Evolutionary conservation across 1,140 invertebrate genomes (phyloP), one percentile per base, ranked within the genome.

Genomic region (Portunus trituberculatus): DNA sequence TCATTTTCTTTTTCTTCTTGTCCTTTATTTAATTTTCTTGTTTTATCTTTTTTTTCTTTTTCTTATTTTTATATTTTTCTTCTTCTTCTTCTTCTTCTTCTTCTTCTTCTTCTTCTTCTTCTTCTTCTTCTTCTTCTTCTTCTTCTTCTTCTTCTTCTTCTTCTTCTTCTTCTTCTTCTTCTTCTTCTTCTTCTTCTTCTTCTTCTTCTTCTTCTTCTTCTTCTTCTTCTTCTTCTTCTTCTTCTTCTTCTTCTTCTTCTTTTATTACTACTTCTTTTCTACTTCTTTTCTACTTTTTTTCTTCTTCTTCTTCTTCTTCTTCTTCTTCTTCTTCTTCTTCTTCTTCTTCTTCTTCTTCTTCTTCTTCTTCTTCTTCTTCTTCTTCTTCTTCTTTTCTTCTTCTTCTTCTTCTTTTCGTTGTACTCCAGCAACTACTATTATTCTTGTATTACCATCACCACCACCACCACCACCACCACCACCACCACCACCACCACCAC

Each of bases 211-310:
- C 88, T 25, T 52, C 8, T 29, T 25, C 89, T 91, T 91, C 89
- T n/a, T 12, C 87, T 89, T 39, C 87, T 89, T 32, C 45, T 46
- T 20, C 87, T 89, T 20, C 87, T 89, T 39, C 87, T 89, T n/a
- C 83, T 84, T n/a, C 83, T 84, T n/a, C 83, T 84, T 16, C 31
- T 84, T 16, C 31, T 84, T 16, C 31, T 84, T 16, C 31, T n/a
- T 16, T 12, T n/a, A 84, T 0, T 84, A 7, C 31, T 84, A 7
- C 31, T 84, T 16, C 31, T 28, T 7, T 84, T 84, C n/a, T 84
- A 29, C n/a, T n/a, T 4, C 31, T 84, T 28, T 84, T 8, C 31
- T 84, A 84, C 31, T 84, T 12, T 84, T 0, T 12, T 84, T 8
- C 31, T 84, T 8, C 31, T 84, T 8, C 31, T 84, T 8, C 31